Conservation (phyloP, 2,113 vertebrate genomes). For the Melanerpes formicivorus region DNA sequence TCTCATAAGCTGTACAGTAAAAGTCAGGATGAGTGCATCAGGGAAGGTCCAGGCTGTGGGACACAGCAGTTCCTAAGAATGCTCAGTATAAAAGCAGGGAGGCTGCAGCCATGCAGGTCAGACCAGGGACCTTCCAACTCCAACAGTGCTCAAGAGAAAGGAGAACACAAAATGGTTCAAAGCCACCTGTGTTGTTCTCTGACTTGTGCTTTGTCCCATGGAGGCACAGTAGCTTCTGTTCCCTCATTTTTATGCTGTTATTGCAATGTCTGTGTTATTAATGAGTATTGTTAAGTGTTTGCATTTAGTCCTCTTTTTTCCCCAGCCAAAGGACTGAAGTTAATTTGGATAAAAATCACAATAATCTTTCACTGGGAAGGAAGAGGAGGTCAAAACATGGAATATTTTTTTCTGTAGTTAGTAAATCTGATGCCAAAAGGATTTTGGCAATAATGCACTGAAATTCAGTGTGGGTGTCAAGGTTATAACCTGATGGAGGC, state of each 20-base stretch:
- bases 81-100: not conserved
- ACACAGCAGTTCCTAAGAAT: rapidly evolving
- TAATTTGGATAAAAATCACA: not conserved
- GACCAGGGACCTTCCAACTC: not conserved
- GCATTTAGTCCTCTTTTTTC: not conserved
- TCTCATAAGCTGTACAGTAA: rapidly evolving
- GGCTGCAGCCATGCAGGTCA: not conserved
- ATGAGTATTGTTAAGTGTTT: not conserved
- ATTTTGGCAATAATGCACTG: not conserved
- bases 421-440: not conserved
- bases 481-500: not conserved
- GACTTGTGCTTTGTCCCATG: not conserved
- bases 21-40: not conserved
- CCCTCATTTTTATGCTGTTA: not conserved
- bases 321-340: not conserved
- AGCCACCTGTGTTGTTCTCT: not conserved
- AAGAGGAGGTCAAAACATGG: not conserved
- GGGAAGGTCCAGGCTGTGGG: too few species aligned
- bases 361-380: not conserved
- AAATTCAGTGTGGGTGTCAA: conserved; percentile 7
- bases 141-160: not conserved
- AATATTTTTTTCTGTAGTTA: not conserved
- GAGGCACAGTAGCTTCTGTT: not conserved
- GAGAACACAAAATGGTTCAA: not conserved
- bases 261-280: not conserved